Conservation (phyloP, 2,797 vertebrate genomes). For the Masticophis lateralis region DNA sequence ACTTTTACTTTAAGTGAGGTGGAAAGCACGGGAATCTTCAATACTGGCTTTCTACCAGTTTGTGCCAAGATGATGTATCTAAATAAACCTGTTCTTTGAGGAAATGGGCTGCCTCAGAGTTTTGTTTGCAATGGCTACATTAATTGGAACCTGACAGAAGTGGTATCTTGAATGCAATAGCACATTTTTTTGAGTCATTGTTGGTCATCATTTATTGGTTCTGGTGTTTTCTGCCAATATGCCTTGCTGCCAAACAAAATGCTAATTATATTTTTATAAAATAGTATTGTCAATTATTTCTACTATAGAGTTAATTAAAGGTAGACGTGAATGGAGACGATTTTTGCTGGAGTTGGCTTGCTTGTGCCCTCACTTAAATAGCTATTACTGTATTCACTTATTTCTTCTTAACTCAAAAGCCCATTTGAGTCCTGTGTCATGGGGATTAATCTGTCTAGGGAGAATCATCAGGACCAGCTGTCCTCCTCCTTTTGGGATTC, state of each 20-base stretch:
- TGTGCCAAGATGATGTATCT: no score
- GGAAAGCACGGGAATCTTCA: no score
- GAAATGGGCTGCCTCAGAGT: no score
- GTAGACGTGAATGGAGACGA: constrained; percentile 52
- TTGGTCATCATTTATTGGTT: background rate
- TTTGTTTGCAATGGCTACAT: no score
- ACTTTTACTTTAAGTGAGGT: no score
- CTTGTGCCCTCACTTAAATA: background rate
- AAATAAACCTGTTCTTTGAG: no score
- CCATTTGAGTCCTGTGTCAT: background rate
- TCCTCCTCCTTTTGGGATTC: background rate
- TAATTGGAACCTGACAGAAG: no score
- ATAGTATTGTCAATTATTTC: constrained; percentile 71
- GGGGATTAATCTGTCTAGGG: background rate
- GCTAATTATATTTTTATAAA: constrained; percentile 72
- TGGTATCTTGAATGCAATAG: background rate
- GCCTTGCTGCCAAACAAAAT: background rate
- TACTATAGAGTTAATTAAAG: constrained; percentile 57
- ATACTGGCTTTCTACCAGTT: no score
- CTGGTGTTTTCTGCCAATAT: background rate
- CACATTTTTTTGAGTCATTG: background rate
- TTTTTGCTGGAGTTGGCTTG: background rate
- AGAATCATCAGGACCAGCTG: background rate
- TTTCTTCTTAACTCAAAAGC: background rate
- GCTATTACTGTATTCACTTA: background rate